Percentiles rank a stretch among this genome's conserved stretches.
phyloP scores from a whole-genome alignment of 2,113 vertebrate genomes.

The Glaucidium brasilianum region DNA sequence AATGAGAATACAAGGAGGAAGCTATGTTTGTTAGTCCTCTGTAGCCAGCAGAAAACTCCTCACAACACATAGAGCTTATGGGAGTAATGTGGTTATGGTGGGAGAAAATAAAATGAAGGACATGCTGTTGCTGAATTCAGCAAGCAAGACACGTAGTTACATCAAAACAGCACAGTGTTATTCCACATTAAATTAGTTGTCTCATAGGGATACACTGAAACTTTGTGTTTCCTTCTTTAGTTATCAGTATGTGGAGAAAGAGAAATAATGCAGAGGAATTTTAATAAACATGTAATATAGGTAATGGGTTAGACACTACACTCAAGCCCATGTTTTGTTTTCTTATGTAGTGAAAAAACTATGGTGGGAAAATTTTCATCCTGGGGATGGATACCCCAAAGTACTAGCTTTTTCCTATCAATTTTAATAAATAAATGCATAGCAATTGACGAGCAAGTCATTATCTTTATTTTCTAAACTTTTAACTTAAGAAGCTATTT shows the following conservation, averaged over 20 bases:
- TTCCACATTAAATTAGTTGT: neutral
- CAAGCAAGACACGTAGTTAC: neutral
- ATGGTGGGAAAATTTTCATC: neutral
- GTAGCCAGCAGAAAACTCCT: neutral
- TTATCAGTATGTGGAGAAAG: fast-evolving
- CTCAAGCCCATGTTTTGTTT: neutral
- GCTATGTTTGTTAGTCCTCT: fast-evolving
- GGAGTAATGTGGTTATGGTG: neutral
- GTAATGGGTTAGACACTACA: neutral
- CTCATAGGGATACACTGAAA: neutral
- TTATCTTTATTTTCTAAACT: neutral
- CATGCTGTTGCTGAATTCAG: neutral
- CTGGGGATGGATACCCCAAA: neutral
- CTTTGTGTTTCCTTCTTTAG: neutral
- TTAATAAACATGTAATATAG: neutral
- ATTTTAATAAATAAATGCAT: neutral
- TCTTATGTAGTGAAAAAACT: neutral
- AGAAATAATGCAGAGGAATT: neutral
- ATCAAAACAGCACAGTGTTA: neutral
- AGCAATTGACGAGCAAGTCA: neutral
- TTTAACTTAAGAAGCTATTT: neutral
- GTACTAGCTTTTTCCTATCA: neutral
- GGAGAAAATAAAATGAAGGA: neutral
- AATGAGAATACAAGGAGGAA: neutral
- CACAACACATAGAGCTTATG: neutral